Percentiles rank a stretch among this genome's conserved stretches.
These are phyloP conservation scores for Onychostoma macrolepis DNA, from an alignment of 2,113 vertebrate species.

Conservation along the genomic window DNA sequence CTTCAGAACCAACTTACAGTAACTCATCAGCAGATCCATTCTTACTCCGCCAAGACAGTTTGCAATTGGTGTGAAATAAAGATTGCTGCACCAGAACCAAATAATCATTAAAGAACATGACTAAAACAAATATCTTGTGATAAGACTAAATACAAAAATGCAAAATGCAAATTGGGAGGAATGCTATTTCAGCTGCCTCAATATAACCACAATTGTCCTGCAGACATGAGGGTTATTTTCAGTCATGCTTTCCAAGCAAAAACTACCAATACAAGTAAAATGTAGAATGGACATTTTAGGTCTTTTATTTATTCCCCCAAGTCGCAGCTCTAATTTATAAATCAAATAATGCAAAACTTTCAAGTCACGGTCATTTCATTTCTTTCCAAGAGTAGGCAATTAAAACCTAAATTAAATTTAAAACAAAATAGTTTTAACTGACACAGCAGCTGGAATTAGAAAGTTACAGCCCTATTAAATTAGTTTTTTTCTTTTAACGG, in stretches of 20 bases:
- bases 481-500: neutral
- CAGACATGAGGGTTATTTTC: neutral
- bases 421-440: neutral
- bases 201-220: neutral
- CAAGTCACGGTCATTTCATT: neutral
- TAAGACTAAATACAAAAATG: neutral
- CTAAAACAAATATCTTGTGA: neutral
- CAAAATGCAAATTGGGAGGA: neutral
- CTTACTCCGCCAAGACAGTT: neutral
- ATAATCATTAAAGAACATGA: neutral
- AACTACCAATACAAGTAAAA: neutral
- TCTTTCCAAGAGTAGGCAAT: neutral
- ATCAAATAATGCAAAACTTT: neutral
- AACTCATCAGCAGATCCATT: conserved; percentile 23
- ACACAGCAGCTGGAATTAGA: neutral
- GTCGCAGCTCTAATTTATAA: neutral
- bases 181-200: neutral
- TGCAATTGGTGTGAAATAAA: neutral
- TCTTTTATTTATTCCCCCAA: neutral
- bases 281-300: neutral
- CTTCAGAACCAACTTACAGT: conserved; percentile 22
- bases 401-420: neutral
- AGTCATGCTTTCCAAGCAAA: neutral
- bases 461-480: neutral
- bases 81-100: neutral